Conservation (phyloP, 1,140 invertebrate genomes). For the Agraylea sexmaculata region DNA sequence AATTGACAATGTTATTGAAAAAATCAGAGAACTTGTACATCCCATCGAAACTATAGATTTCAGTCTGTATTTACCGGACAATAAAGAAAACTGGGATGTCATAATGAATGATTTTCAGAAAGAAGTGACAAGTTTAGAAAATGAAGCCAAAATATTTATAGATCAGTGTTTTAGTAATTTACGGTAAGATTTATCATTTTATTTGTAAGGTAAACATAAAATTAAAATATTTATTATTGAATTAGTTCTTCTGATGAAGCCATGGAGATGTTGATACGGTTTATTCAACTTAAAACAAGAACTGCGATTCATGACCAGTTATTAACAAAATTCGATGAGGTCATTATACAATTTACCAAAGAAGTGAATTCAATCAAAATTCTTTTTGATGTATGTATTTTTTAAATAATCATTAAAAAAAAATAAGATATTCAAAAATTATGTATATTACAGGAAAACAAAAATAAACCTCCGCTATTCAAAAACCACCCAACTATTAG, state of each 20-base stretch:
- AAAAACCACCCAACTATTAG: constrained; percentile 64
- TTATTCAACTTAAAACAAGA: constrained; percentile 65
- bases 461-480: constrained; percentile 59
- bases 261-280: constrained; percentile 65
- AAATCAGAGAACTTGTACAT: constrained; percentile 56
- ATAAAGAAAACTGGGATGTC: constrained; percentile 72
- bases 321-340: constrained; percentile 69
- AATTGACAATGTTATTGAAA: constrained; percentile 68
- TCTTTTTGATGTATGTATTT: constrained; percentile 53
- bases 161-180: constrained; percentile 73
- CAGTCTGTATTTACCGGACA: constrained; percentile 63
- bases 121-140: constrained; percentile 61
- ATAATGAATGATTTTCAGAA: constrained; percentile 63
- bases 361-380: constrained; percentile 60
- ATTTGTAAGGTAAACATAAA: constrained; percentile 1
- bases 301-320: constrained; percentile 58
- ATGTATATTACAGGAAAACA: constrained; percentile 45
- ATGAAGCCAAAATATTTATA: constrained; percentile 73
- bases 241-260: constrained; percentile 65
- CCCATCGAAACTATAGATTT: constrained; percentile 68
- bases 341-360: constrained; percentile 72
- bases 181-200: constrained; percentile 29
- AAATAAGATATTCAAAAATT: constrained; percentile 3
- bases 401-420: too few species aligned
- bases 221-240: constrained; percentile 11